Evolutionary conservation across 2,888 invertebrate genomes (phyloP).

Genomic region (Catocala sponsa): DNA sequence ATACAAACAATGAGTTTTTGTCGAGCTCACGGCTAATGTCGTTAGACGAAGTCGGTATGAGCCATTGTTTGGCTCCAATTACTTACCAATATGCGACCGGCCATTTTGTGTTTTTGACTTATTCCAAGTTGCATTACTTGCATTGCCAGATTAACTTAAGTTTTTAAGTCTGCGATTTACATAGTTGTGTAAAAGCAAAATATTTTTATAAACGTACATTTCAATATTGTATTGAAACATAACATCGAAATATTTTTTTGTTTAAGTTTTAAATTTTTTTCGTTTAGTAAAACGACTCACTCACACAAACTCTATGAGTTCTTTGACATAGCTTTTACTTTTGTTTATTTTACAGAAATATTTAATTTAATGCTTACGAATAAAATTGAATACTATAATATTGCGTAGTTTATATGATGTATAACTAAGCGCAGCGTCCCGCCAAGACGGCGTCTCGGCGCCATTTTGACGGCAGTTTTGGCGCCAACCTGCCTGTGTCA

Average conservation of each 20-base stretch:
- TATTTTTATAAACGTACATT: no score
- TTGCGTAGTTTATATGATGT: constrained; percentile 23
- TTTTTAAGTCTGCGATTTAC: no score
- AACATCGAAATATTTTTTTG: no score
- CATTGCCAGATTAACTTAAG: no score
- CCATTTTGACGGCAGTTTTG: constrained; percentile 76
- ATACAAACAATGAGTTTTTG: constrained; percentile 58
- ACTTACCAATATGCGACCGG: constrained; percentile 34
- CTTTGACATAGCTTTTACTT: neutral
- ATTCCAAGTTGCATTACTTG: constrained; percentile 4
- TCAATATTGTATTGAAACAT: no score
- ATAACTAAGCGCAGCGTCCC: constrained; percentile 60
- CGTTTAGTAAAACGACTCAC: no score
- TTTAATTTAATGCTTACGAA: neutral
- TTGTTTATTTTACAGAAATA: neutral
- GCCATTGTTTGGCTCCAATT: constrained; percentile 52
- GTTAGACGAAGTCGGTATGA: constrained; percentile 41
- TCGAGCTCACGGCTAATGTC: constrained; percentile 48
- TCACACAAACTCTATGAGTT: neutral
- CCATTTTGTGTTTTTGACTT: constrained; percentile 33
- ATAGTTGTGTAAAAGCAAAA: no score
- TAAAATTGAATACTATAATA: neutral
- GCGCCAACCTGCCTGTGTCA: constrained; percentile 75
- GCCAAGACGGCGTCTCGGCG: constrained; percentile 60
- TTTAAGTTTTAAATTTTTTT: no score